Base-by-base conservation (phyloP, 2,113 vertebrate species). In the Corydoras sp. region DNA sequence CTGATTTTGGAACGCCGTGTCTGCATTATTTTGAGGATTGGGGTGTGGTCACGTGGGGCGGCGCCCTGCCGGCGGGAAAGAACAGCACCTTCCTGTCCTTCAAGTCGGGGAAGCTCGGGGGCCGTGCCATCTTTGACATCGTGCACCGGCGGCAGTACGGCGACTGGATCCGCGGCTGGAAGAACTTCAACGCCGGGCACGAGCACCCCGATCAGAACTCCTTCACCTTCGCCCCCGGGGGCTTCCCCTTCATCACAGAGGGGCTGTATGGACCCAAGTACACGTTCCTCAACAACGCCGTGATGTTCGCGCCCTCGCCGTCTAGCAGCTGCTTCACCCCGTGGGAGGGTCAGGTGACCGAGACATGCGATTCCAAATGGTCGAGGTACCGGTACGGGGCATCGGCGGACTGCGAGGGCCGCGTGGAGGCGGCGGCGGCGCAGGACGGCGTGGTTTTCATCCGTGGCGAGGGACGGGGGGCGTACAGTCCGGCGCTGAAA, bases 151-250 rank as follows among this genome's bases (percentile, higher is more conserved):
- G 90, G 78, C 96, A 95, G 76, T 98, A 99, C 87, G 92, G 89
- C 80, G 93, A 98, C 9, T 99, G 96, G 97, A 90, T 98, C 74
- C 92, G 89, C 76, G 97, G 97, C 0, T 99, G 97, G 97, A 90
- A 89, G 43, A 99, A 99, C 84, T 99, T 99, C 74, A 99, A 99
- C 1, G 94, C 94, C 0, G 97, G 97, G 0, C 97, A 99, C 0
- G 97, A 99, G 69, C 97, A 99, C 75, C 97, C 96, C 0, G 97
- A 99, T 77, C 96, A 99, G 80, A 99, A 99, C 78, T 93, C 94
- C 0, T 99, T 99, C 75, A 98, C 95, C 10, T 99, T 99, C 2
- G 92, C 92, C 32, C 96, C 96, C 58, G 95, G 95, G 0, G 95
- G 96, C 0, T 84, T 98, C 68, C 95, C 96, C 14, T 99, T 98